Base-by-base conservation (phyloP, 2,113 vertebrate species). In the Ifrita kowaldi region DNA sequence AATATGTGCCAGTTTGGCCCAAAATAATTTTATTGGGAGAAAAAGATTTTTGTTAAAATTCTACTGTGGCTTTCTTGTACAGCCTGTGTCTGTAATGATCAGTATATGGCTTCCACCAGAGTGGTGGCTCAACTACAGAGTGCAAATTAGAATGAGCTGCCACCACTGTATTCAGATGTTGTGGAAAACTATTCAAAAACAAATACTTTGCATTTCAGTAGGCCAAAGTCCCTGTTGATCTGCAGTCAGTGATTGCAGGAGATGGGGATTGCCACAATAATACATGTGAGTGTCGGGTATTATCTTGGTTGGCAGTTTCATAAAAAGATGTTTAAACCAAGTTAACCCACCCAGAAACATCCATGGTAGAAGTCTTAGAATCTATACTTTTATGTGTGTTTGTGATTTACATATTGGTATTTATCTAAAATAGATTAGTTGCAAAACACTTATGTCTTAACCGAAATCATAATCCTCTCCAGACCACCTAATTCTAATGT, bases 21-120 rank as follows among this genome's bases (percentile, higher is more conserved):
- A 89, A 97, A 96, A 90, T 93, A 86, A 65, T 68, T 79, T 89
- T 62, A 92, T 21, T 85, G 90, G 39, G 37, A 75, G 39, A 93
- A 70, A 67, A 80, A 59, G 65, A 26, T 13, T 84, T 93, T 90
- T 78, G 35, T 89, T 92, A 68, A 68, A 96, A 76, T 49, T 77
- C 57, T 86, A 46, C 59, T 18, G 18, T 87, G 71, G 68, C 69
- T 77, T 89, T 80, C 49, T 77, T 92, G 74, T 83, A 47, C 55
- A 91, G 67, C 77, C 53, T 50, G 20, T 84, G 67, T 84, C 44
- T 80, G 5, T 92, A 68, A 62, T 39, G 46, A 65, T 96, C 35
- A 62, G 14, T 55, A 7, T 77, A 30, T 32, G 17, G 24, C 23
- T 79, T 53, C 82, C 27, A 53, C 59, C 50, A 67, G 39, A 64